Conservation (phyloP, 2,888 invertebrate genomes). For the Campoplex nolae region DNA sequence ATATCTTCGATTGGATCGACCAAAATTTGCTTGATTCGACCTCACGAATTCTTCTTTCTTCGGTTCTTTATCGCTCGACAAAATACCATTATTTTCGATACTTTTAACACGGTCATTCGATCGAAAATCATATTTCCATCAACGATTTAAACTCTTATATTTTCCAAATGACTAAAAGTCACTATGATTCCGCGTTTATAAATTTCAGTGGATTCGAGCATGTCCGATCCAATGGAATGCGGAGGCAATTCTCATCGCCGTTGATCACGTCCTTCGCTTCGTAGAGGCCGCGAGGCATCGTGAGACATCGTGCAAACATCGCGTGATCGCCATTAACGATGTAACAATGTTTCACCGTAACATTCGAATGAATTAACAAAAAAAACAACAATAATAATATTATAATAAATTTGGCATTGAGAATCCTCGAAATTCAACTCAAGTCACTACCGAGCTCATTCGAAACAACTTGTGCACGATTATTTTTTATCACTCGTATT, state of each 20-base stretch:
- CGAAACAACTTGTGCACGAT: too few species aligned
- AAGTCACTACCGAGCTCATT: too few species aligned
- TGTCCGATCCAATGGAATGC: slow-evolving; percentile 48
- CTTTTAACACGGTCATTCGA: background rate
- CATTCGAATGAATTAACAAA: background rate
- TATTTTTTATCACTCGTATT: too few species aligned
- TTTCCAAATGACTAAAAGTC: background rate
- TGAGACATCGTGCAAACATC: slow-evolving; percentile 25
- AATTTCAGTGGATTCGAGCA: slow-evolving; percentile 5
- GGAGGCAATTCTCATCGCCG: slow-evolving; percentile 52
- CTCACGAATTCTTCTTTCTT: background rate
- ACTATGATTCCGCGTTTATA: slow-evolving; percentile 13
- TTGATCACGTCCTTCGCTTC: slow-evolving; percentile 43
- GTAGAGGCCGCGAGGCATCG: slow-evolving; percentile 38
- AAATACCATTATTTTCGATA: background rate
- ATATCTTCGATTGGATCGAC: background rate
- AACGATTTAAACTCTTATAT: background rate
- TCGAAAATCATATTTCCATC: background rate
- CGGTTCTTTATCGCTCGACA: background rate
- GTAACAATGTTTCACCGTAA: slow-evolving; percentile 8
- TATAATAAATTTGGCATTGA: too few species aligned
- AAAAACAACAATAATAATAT: background rate
- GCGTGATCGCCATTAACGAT: slow-evolving; percentile 5
- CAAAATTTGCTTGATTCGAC: background rate
- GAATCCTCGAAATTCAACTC: too few species aligned